Conservation (phyloP, 2,888 invertebrate genomes). For the Acronicta alni region DNA sequence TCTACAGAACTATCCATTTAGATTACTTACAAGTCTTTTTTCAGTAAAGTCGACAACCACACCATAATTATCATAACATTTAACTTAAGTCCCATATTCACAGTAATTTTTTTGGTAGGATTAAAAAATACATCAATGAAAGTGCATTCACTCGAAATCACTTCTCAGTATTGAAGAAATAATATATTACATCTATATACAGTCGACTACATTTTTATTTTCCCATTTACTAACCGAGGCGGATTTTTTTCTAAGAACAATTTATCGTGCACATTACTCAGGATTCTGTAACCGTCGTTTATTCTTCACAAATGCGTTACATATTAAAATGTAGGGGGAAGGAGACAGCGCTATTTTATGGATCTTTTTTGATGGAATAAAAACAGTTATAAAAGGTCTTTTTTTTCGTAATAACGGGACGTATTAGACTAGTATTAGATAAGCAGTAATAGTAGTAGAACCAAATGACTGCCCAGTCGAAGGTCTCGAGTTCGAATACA, state of each 20-base stretch:
- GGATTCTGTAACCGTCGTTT: slow-evolving; percentile 27
- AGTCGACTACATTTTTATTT: slow-evolving; percentile 33
- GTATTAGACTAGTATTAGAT: too few relatives aligned
- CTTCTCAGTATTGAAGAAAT: slow-evolving; percentile 3
- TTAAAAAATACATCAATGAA: not conserved
- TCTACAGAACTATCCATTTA: too few relatives aligned
- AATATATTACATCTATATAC: slow-evolving; percentile 1
- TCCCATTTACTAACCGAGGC: slow-evolving; percentile 21
- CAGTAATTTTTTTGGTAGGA: too few relatives aligned
- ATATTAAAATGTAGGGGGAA: slow-evolving; percentile 6
- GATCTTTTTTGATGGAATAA: not conserved
- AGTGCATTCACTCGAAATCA: slow-evolving; percentile 1
- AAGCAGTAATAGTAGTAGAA: too few relatives aligned
- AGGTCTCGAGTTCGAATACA: too few relatives aligned
- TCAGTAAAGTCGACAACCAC: too few relatives aligned
- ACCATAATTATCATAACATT: too few relatives aligned
- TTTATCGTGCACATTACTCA: slow-evolving; percentile 44
- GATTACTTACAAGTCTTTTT: too few relatives aligned
- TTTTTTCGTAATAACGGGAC: not conserved
- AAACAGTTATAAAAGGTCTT: not conserved
- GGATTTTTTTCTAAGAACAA: slow-evolving; percentile 28
- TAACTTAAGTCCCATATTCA: too few relatives aligned
- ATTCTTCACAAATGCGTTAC: slow-evolving; percentile 25
- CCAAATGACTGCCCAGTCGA: too few relatives aligned
- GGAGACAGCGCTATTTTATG: slow-evolving; percentile 13